A percentile compares a stretch with the other conserved stretches of the same genome.
phyloP scores from a whole-genome alignment of 2,797 vertebrate genomes.

The Pteropus rufus region DNA sequence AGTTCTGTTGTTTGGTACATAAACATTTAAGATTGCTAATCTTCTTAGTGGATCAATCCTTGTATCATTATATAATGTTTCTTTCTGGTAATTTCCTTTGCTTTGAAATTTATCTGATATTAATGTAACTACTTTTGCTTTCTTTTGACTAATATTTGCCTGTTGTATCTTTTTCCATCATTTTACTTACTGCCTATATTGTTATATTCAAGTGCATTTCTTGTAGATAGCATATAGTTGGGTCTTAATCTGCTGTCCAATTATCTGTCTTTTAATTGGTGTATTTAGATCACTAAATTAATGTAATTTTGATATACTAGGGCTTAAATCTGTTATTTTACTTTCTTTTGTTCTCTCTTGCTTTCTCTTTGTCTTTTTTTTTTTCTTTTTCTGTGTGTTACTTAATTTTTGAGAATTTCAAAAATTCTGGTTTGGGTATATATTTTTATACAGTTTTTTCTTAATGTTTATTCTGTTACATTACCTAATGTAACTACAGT shows the following conservation, averaged over 20 bases:
- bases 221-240: not conserved
- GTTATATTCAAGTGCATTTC: not conserved
- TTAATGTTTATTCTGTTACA: not conserved
- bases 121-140: not conserved
- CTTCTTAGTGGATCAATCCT: not conserved
- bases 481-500: not conserved
- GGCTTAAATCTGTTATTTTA: not conserved
- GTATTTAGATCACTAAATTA: not conserved
- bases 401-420: not conserved
- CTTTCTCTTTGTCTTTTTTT: too few species aligned
- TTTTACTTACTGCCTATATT: not conserved
- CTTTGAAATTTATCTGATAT: not conserved
- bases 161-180: not conserved
- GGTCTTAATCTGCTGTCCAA: not conserved
- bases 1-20: not conserved
- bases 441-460: not conserved
- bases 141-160: not conserved
- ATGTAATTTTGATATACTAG: not conserved
- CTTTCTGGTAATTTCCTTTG: not conserved
- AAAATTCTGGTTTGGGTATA: not conserved
- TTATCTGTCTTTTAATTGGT: not conserved
- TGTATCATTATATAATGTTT: not conserved
- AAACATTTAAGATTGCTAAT: not conserved
- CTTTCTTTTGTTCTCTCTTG: not conserved
- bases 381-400: not conserved